Evolutionary conservation across 2,888 invertebrate genomes (phyloP), one percentile per base, ranked within the genome.

Genomic region (Cheilosia soror): DNA sequence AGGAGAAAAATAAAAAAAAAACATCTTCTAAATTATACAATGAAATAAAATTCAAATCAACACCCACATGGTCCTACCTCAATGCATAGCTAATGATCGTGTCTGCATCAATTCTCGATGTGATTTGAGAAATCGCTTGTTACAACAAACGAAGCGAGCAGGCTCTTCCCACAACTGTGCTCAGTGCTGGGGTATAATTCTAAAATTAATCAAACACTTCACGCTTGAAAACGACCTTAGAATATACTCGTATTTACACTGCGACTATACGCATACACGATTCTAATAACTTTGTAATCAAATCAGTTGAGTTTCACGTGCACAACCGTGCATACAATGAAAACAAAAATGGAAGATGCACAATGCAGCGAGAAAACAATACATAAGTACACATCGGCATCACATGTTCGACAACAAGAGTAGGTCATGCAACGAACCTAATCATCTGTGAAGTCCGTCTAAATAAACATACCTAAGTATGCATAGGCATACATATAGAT

Each of bases 341-440:
- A 20, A 25, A 25, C 29, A 40, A 44, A 63, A n/a, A 29, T 57
- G 63, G 60, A 63, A 62, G 47, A 60, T 60, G 55, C 72, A 27
- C 13, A 66, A 47, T 55, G 53, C 60, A 66, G 20, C 47, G 15
- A 25, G 15, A 49, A 49, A 11, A 49, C 11, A 47, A 15, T 6
- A 47, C 44, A 47, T 63, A 42, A 63, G 44, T 44, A 44, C 66
- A 62, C 13, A 51, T 29, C 5, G 27, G 27, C 63, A 40, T 69
- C 63, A 42, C 49, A 66, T 47, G 31, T 42, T 44, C n/a, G 53
- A 51, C 53, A 53, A 51, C 53, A 60, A 84, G 69, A 80, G 80
- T 80, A 80, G 84, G 84, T 84, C 84, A 84, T 65, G 40, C 47
- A 84, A 53, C 65, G 31, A 49, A 80, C 71, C 84, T 71, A 76